A percentile compares a stretch with the other conserved stretches of the same genome.
Evolutionary conservation across 2,113 vertebrate genomes (phyloP).

Genomic region (Corydoras sp.): DNA sequence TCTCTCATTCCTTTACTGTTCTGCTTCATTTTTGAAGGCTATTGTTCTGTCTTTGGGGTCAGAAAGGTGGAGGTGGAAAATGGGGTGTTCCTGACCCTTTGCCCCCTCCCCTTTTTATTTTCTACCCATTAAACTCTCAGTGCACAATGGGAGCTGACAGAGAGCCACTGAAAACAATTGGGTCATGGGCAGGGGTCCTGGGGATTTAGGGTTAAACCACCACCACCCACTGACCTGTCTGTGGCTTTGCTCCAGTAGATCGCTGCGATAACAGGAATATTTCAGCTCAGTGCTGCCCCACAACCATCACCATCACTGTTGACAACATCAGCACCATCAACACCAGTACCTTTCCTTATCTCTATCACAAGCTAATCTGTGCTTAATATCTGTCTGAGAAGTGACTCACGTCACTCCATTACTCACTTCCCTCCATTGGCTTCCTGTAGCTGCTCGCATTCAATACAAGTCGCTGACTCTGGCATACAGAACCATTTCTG

Average conservation of each 20-base stretch:
- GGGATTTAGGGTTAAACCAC: conserved; percentile 49
- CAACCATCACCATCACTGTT: conserved; percentile 10
- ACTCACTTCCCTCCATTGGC: no score
- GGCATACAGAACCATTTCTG: no score
- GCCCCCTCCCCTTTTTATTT: conserved; percentile 49
- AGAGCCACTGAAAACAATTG: conserved; percentile 71
- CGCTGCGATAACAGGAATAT: conserved; percentile 60
- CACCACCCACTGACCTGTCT: conserved; percentile 54
- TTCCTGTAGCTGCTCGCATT: no score
- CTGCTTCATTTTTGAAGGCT: conserved; percentile 1
- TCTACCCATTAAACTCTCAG: conserved; percentile 72
- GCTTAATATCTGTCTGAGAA: conserved; percentile 36
- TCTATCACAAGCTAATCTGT: conserved; percentile 21
- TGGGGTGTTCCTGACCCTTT: conserved; percentile 43
- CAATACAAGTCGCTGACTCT: no score
- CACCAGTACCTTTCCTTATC: conserved; percentile 28
- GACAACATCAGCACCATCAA: no score
- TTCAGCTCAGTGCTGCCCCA: conserved; percentile 30
- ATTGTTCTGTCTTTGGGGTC: conserved; percentile 70
- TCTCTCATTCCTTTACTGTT: conserved; percentile 34
- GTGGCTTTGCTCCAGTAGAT: conserved; percentile 53
- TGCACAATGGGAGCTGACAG: conserved; percentile 73
- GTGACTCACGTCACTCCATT: no score
- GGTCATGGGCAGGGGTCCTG: conserved; percentile 54
- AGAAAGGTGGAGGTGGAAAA: conserved; percentile 54